These are phyloP conservation scores for Ametastegia equiseti DNA, from an alignment of 2,888 invertebrate species.

Conservation along the genomic window DNA sequence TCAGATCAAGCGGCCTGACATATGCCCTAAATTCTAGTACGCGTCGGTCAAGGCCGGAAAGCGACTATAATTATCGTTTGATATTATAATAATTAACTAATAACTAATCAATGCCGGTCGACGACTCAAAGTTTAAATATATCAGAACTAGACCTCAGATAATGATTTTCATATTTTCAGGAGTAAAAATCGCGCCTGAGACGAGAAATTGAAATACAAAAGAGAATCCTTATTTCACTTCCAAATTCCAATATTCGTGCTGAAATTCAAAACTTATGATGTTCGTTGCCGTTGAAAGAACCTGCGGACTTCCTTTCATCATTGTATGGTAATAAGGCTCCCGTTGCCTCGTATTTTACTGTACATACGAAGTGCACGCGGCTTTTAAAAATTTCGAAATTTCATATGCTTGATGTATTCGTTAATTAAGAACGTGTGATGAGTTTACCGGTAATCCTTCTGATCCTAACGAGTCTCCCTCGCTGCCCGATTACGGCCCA, in stretches of 20 bases:
- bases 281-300: background rate
- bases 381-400: background rate
- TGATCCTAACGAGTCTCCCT: background rate
- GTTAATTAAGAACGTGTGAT: background rate
- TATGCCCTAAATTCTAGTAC: background rate
- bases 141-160: background rate
- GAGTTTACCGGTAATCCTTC: background rate
- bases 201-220: background rate
- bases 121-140: background rate
- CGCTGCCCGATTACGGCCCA: background rate
- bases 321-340: too few species aligned
- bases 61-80: background rate
- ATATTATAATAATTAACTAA: slow-evolving; percentile 1
- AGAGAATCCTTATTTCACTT: background rate
- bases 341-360: background rate
- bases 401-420: background rate
- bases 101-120: background rate
- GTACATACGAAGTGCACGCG: background rate
- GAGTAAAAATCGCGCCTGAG: too few species aligned
- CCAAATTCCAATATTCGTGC: background rate
- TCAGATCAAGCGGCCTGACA: background rate
- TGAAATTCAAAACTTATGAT: background rate
- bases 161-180: background rate
- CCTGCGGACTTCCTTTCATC: background rate
- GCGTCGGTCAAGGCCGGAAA: background rate